Base-by-base conservation (phyloP, 2,113 vertebrate genomes). In the Oreochromis tanganicae region DNA sequence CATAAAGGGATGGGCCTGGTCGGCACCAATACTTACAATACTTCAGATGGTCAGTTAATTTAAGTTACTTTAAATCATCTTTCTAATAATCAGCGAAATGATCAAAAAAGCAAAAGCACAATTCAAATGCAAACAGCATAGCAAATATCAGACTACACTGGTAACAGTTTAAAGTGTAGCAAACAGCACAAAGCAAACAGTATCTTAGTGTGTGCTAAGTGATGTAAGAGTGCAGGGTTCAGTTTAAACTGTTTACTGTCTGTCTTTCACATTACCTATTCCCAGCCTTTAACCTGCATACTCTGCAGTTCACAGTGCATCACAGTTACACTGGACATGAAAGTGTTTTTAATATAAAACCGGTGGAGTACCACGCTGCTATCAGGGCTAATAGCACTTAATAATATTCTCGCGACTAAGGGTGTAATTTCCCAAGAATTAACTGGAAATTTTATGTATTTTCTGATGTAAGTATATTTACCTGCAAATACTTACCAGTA, bases 361-460 rank as follows among this genome's bases (percentile, higher is more conserved):
- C 34, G 13, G 38, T 73, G 41, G 68, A 48, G 68, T 17, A 2
- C 41, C 9, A 27, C 2, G 5, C 41, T 75, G 71, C 43, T 48
- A 48, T 75, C 43, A 19, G 71, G 24, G 9, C 71, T 75, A 48
- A 48, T 43, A 9, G 34, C 61, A 8, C 2, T 66, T 38, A 5
- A 66, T 36, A 36, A 66, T 66, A 1, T 66, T 66, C 2, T 66
- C 0, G 9, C 0, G 0, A 71, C 36, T 14, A 43, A 24, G 7
- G 36, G 63, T 71, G 36, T 4, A 24, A 68, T 68, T 41, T 1
- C 63, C 63, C 63, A 41, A 41, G 36, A 41, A 41, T 41, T 68
- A 41, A 68, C 10, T 38, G 6, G 17, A 66, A 66, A n/a, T 66
- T 38, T 13, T 38, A 38, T 41, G 7, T 71, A 3, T 24, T 41